Evolutionary conservation across 2,113 vertebrate genomes (phyloP), one percentile per base, ranked within the genome.

Genomic region (Chrysochloris asiatica): DNA sequence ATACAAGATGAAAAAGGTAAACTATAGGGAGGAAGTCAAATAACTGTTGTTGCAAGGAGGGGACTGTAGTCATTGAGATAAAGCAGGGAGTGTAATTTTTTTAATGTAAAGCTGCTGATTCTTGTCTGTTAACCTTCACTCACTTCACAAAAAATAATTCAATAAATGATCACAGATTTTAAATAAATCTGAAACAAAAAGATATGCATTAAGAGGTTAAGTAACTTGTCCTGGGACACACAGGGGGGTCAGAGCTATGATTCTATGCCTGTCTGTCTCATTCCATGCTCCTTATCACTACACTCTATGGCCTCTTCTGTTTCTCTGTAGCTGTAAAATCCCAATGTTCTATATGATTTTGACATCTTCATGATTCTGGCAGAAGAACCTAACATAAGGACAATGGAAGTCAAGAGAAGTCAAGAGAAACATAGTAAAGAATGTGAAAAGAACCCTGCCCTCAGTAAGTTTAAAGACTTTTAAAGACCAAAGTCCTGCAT

Each of bases 401-500:
- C 69, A 88, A 91, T 13, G 30, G 19, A 87, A 85, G 71, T 50
- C 48, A 85, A 67, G 28, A 3, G 43, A 61, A 78, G 21, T 71
- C 78, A n/a, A 94, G 33, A 90, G 72, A 93, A 93, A 83, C 24
- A 76, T 2, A 17, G 43, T 50, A 47, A 79, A 87, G 61, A 61
- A 9, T 59, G 2, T 1, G 4, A 90, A 22, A 33, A 79, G 76
- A 88, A 92, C 36, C 59, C 75, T 83, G 47, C 26, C 90, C 75
- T 38, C 52, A 45, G n/a, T 88, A 22, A 56, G n/a, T n/a, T 54
- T 76, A 86, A 92, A 93, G 47, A 54, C 45, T 78, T 93, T 30
- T 82, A 30, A 91, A 95, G 78, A 83, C n/a, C 79, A 90, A 95
- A 96, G 94, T 94, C 67, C 80, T n/a, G n/a, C n/a, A n/a, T n/a